These are phyloP conservation scores for Psittacula derbiana DNA, from an alignment of 2,797 vertebrate species.

Conservation along the genomic window DNA sequence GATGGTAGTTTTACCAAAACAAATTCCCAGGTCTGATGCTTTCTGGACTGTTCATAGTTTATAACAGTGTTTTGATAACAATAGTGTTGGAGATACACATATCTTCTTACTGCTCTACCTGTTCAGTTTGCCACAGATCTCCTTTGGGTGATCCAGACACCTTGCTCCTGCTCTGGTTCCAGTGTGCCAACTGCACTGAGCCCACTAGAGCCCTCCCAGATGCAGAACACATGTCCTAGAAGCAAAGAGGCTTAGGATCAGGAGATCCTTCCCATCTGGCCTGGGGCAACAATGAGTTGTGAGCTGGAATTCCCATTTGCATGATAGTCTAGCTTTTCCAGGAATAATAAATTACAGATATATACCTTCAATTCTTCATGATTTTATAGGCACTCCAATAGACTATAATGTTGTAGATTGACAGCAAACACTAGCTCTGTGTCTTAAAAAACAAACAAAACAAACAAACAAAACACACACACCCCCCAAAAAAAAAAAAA, in stretches of 20 bases:
- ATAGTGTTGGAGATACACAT: neutral
- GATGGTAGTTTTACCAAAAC: neutral
- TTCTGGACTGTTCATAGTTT: neutral
- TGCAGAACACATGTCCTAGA: neutral
- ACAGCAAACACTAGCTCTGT: neutral
- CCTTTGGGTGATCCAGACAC: neutral
- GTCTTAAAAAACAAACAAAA: neutral
- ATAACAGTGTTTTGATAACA: neutral
- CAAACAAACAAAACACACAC: neutral
- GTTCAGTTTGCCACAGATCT: neutral
- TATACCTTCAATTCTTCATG: neutral
- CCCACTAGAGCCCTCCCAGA: neutral
- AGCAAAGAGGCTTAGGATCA: neutral
- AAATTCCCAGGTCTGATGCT: neutral
- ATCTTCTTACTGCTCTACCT: neutral
- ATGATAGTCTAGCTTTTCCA: neutral
- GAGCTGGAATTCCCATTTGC: neutral
- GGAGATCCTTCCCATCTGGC: neutral
- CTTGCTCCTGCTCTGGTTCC: neutral
- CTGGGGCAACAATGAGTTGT: neutral
- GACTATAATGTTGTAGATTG: fast-evolving
- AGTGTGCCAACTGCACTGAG: neutral
- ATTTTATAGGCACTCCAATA: neutral
- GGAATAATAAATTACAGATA: neutral
- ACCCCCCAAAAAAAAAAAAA: too few species aligned